Conservation (phyloP, 2,113 vertebrate species). For the Thamnophis sirtalis region DNA sequence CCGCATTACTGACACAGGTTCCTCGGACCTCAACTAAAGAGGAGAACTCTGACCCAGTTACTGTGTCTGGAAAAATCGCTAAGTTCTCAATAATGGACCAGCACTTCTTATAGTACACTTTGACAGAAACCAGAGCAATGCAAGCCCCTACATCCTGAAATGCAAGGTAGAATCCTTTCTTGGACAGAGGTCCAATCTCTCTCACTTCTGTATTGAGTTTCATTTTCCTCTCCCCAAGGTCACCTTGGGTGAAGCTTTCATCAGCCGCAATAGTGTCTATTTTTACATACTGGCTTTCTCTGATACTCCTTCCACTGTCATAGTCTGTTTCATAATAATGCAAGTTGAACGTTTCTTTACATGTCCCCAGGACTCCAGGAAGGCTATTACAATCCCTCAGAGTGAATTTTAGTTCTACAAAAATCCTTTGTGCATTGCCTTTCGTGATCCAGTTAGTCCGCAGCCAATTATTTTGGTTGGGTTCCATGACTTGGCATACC, state of each 20-base stretch:
- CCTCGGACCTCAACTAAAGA: conserved; percentile 97
- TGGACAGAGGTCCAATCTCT: conserved; percentile 93
- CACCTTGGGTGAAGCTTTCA: conserved; percentile 99
- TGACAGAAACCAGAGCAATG: conserved; percentile 97
- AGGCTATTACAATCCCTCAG: conserved; percentile 99
- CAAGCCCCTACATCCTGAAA: conserved; percentile 99
- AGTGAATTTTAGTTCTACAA: conserved; percentile 99
- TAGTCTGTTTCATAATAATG: conserved; percentile 99
- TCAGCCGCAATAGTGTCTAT: conserved; percentile 99
- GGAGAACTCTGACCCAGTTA: conserved; percentile 98
- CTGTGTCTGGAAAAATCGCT: conserved; percentile 97
- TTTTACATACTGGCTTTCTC: conserved; percentile 96
- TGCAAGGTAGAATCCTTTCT: conserved; percentile 97
- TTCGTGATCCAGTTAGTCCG: conserved; percentile 99
- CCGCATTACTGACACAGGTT: conserved; percentile 89
- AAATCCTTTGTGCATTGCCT: conserved; percentile 98
- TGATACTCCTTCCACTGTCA: conserved; percentile 91
- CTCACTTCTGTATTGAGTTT: conserved; percentile 99
- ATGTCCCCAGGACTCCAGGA: conserved; percentile 95
- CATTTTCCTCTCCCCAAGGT: conserved; percentile 98
- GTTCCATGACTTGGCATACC: conserved; percentile 99
- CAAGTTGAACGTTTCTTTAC: conserved; percentile 99
- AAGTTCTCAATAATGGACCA: conserved; percentile 99
- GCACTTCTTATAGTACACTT: conserved; percentile 99
- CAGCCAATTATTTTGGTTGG: conserved; percentile 99